Evolutionary conservation across 2,888 invertebrate genomes (phyloP).

Genomic region (Loripinus fragilis): DNA sequence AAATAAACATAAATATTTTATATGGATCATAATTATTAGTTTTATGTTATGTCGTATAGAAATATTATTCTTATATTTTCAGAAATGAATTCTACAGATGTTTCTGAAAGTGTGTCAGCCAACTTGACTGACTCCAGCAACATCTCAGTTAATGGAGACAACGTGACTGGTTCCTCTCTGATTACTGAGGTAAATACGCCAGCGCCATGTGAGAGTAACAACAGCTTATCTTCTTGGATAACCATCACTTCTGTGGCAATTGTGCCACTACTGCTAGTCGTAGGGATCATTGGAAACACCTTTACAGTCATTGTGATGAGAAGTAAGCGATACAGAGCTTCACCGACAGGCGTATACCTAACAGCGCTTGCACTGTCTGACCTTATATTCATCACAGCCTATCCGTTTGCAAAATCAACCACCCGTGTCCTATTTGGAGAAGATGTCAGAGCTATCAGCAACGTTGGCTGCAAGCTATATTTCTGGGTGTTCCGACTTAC

Average conservation of each 20-base stretch:
- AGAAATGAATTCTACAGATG: too few relatives aligned
- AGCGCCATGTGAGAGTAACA: neutral
- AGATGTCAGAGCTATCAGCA: conserved; percentile 58
- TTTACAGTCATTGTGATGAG: conserved; percentile 58
- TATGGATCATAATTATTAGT: too few relatives aligned
- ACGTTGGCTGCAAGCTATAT: conserved; percentile 60
- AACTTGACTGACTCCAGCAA: too few relatives aligned
- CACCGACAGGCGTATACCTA: conserved; percentile 54
- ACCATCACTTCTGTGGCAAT: neutral
- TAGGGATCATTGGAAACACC: conserved; percentile 57
- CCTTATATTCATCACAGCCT: conserved; percentile 51
- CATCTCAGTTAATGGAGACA: too few relatives aligned
- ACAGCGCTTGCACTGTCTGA: conserved; percentile 63
- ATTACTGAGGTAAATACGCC: neutral
- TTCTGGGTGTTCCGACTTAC: conserved; percentile 57
- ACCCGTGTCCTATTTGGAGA: conserved; percentile 42
- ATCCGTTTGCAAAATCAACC: conserved; percentile 62
- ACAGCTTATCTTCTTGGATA: neutral
- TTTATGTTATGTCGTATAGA: too few relatives aligned
- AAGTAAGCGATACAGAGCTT: conserved; percentile 36
- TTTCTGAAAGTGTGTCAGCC: too few relatives aligned
- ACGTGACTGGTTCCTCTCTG: too few relatives aligned
- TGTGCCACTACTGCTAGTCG: conserved; percentile 51
- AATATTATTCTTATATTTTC: too few relatives aligned
- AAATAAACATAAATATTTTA: too few relatives aligned